A percentile compares a stretch with the other conserved stretches of the same genome.
These are phyloP conservation scores for Lochmaea crataegi DNA, from an alignment of 2,888 invertebrate species.

Conservation along the genomic window DNA sequence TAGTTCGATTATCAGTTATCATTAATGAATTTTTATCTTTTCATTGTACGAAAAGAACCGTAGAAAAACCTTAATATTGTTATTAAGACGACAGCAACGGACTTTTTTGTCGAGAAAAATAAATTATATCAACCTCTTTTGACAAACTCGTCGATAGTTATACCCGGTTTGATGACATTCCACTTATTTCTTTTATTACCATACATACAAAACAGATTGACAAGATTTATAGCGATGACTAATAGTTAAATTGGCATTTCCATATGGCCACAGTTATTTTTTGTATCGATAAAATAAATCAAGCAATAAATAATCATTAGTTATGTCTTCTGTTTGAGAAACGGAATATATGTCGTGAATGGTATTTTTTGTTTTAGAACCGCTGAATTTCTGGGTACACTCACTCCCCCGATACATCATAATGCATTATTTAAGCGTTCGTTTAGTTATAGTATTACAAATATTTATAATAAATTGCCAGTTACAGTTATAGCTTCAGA, in stretches of 20 bases:
- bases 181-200: conserved; percentile 23
- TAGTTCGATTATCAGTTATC: too few species aligned
- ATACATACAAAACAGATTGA: conserved; percentile 28
- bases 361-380: conserved; percentile 27
- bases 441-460: too few species aligned
- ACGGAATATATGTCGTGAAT: conserved; percentile 28
- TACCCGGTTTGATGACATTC: conserved; percentile 17
- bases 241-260: conserved; percentile 34
- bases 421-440: too few species aligned
- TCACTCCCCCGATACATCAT: too few species aligned
- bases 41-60: not conserved
- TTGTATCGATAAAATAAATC: conserved; percentile 32
- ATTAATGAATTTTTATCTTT: not conserved
- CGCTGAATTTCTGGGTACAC: not conserved
- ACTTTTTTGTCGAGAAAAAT: not conserved
- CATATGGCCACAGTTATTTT: conserved; percentile 33
- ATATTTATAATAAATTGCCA: too few species aligned
- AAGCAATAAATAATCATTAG: conserved; percentile 33
- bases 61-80: not conserved
- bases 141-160: conserved; percentile 23
- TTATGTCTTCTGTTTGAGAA: conserved; percentile 19
- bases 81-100: not conserved
- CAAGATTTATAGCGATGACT: conserved; percentile 36
- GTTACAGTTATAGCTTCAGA: too few species aligned
- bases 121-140: conserved; percentile 9